phyloP scores from a whole-genome alignment of 1,140 invertebrate genomes.

The Tetramorium alpestre region DNA sequence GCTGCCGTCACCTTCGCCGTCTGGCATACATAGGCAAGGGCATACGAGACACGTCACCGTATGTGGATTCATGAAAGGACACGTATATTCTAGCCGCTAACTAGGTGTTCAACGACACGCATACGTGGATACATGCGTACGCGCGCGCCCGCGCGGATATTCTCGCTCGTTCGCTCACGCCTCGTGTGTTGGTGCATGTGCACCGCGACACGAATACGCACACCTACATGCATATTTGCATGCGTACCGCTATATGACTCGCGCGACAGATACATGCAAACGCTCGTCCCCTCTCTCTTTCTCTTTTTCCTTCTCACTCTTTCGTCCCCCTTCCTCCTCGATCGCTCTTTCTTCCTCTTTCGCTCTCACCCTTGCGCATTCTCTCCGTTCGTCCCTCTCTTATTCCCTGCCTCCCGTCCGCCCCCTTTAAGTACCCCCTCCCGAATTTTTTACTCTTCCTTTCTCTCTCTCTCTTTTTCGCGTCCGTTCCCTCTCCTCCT shows the following conservation, averaged over 20 bases:
- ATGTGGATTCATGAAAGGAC: constrained; percentile 58
- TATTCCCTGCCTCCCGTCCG: background rate
- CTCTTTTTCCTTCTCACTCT: constrained; percentile 6
- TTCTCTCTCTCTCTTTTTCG: constrained; percentile 12
- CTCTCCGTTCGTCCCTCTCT: constrained; percentile 26
- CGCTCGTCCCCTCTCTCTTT: constrained; percentile 19
- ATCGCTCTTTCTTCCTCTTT: constrained; percentile 28
- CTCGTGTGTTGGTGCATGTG: constrained; percentile 21
- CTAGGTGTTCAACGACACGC: constrained; percentile 48
- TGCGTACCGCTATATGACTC: constrained; percentile 52
- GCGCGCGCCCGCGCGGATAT: background rate
- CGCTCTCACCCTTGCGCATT: constrained; percentile 34
- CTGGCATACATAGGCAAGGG: constrained; percentile 59
- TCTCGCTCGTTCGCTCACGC: background rate
- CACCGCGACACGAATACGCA: background rate
- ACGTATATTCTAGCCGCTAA: constrained; percentile 48
- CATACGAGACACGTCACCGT: constrained; percentile 57
- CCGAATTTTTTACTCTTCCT: constrained; percentile 26
- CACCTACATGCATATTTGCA: constrained; percentile 2
- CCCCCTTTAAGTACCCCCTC: constrained; percentile 44
- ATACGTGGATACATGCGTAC: constrained; percentile 9
- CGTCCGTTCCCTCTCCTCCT: background rate
- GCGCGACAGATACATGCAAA: constrained; percentile 52
- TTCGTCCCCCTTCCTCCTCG: background rate
- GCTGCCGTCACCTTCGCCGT: constrained; percentile 21